Base-by-base conservation (phyloP, 53 echinoderm and acorn worm genomes). In the Echinarachnius parma region DNA sequence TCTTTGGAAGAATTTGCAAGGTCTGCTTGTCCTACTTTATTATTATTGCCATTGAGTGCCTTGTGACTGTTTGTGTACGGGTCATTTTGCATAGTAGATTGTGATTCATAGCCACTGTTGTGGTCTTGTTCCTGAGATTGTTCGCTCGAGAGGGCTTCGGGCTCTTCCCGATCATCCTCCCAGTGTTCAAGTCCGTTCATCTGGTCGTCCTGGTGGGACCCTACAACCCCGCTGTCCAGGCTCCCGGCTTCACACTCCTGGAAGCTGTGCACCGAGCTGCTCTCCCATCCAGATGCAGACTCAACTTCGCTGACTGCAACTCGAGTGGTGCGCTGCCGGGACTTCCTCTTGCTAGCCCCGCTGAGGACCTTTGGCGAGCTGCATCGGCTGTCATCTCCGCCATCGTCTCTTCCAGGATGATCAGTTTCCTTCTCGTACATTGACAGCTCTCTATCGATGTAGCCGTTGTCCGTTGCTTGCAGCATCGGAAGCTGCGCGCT, bases 331-430 rank as follows among this genome's bases (percentile, higher is more conserved):
- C 82, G 81, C 75, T 78, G 81, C 68, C 78, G 39, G 11, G 90
- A 49, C 37, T 89, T 89, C 39, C 92, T 84, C 54, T 86, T 87
- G 80, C 92, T 92, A 37, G 92, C 92, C 34, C 92, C 92, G 21
- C 84, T 79, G 49, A 92, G 82, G 48, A 62, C 62, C 76, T 84
- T 84, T 13, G 77, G 77, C 3, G 81, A 68, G 32, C 70, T 70
- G 35, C 69, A 61, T 35, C 69, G 44, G 60, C 58, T 68, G 21
- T 74, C 81, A 8, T 62, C 53, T 5, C 62, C 53, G 21, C 34
- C 58, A n/a, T 24, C 30, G 19, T 22, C 55, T 4, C 34, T 0
- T 8, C 21, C 3, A 19, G 64, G 4, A 39, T 31, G 4, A 15
- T 48, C 24, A 4, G 23, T 28, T 15, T 21, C 21, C 15, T 49